Conservation (phyloP, 2,888 invertebrate genomes). For the Hirtodrosophila duncani region DNA sequence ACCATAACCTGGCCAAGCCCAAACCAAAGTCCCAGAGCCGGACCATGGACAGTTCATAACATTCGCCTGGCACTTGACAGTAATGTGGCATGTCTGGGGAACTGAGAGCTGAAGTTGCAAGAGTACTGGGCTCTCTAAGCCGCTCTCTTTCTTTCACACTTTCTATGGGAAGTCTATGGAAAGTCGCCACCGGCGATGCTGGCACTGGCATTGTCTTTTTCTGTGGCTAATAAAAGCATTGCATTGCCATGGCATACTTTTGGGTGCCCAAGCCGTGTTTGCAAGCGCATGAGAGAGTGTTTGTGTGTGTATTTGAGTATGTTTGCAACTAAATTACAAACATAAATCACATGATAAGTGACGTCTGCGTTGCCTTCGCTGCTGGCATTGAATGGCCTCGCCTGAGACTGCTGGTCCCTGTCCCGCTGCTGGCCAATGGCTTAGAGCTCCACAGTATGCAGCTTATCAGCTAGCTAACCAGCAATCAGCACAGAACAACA, state of each 20-base stretch:
- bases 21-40: neutral
- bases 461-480: constrained; percentile 61
- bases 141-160: no score
- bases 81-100: constrained; percentile 44
- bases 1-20: constrained; percentile 13
- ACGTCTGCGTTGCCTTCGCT: constrained; percentile 43
- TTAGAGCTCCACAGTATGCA: constrained; percentile 30
- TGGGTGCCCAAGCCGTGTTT: constrained; percentile 25
- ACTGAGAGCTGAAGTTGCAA: neutral
- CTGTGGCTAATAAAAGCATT: constrained; percentile 51
- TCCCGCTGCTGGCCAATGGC: constrained; percentile 2
- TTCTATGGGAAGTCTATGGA: no score
- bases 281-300: constrained; percentile 1
- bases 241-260: constrained; percentile 51
- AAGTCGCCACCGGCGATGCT: no score
- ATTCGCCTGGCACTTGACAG: constrained; percentile 24
- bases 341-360: constrained; percentile 71
- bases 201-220: no score
- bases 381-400: neutral
- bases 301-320: constrained; percentile 7
- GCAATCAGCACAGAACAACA: constrained; percentile 56
- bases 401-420: constrained; percentile 11
- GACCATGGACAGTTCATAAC: constrained; percentile 44
- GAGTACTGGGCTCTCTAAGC: no score
- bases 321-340: constrained; percentile 58